These are phyloP conservation scores for Serranus cabrilla DNA, from an alignment of 2,797 vertebrate species.

Conservation along the genomic window DNA sequence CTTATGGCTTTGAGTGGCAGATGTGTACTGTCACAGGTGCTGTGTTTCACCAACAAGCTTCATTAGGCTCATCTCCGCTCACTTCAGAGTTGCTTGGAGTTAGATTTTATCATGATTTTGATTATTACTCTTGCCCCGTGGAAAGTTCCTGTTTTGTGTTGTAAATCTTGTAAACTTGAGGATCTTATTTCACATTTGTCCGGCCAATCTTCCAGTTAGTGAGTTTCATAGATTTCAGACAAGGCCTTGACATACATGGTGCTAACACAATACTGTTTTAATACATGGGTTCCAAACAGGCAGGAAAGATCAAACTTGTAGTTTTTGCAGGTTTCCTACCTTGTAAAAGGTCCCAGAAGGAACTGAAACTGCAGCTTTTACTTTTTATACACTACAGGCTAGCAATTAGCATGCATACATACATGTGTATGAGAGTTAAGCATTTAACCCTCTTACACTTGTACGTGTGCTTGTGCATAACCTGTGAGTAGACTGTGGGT, in stretches of 20 bases:
- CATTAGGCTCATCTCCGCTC: too few relatives aligned
- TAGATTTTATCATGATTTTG: not conserved
- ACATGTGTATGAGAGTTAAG: conserved; percentile 16
- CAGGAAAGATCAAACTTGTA: conserved; percentile 2
- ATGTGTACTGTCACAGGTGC: too few relatives aligned
- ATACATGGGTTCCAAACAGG: conserved; percentile 22
- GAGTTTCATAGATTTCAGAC: not conserved
- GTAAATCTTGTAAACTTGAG: not conserved
- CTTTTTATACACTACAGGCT: conserved; percentile 35
- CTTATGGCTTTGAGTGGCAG: too few relatives aligned
- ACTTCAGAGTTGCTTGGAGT: too few relatives aligned
- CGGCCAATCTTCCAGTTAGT: not conserved
- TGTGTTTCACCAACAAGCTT: too few relatives aligned
- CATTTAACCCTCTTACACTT: not conserved
- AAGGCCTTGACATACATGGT: conserved; percentile 4
- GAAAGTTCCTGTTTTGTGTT: not conserved
- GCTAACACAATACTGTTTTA: not conserved
- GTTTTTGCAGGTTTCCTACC: conserved; percentile 26
- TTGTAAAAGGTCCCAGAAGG: conserved; percentile 26
- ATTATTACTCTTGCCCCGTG: not conserved
- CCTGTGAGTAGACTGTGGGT: conserved; percentile 17
- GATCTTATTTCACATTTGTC: not conserved
- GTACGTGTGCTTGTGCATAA: not conserved
- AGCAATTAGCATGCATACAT: not conserved
- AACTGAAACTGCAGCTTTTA: conserved; percentile 8